Evolutionary conservation across 2,888 invertebrate genomes (phyloP), one percentile per base, ranked within the genome.

Genomic region (Nephrotoma appendiculata): DNA sequence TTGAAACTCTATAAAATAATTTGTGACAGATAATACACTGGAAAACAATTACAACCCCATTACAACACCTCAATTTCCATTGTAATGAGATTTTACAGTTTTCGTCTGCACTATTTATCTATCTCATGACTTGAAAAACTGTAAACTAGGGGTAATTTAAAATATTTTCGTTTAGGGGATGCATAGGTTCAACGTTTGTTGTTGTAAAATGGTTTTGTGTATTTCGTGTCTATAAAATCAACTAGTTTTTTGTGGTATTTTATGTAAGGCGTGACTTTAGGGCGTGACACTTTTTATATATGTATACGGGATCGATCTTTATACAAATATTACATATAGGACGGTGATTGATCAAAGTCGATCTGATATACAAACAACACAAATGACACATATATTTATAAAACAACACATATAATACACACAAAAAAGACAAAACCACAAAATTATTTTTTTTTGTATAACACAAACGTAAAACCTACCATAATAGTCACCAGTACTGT

Each of bases 401-500:
- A 71, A 71, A 31, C 9, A 31, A 71, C 52, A 52, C 1, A n/a
- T 48, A 48, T 41, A 41, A 41, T 6, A 43, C 84, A 84, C 42
- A 42, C 43, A 41, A 19, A 86, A 43, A 12, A 48, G 6, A 41
- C 41, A 44, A 6, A 84, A 42, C 44, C 44, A 87, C 43, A 44
- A 86, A 15, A 84, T 31, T 2, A 31, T 31, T 31, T 31, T 31
- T 31, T 19, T 19, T 31, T 31, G 31, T 31, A 31, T 42, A 84
- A 84, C 7, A 71, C n/a, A 71, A 9, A 71, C 71, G 31, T 12
- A 71, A 84, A 84, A 90, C 91, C 90, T 88, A 92, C 91, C 91
- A 88, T 91, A 92, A 86, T 91, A 88, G 86, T 92, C 91, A 86
- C 89, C 91, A 86, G 89, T 91, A 57, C 52, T 88, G 91, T 91